Evolutionary conservation across 2,113 vertebrate genomes (phyloP), one percentile per base, ranked within the genome.

Genomic region (Scomber japonicus): DNA sequence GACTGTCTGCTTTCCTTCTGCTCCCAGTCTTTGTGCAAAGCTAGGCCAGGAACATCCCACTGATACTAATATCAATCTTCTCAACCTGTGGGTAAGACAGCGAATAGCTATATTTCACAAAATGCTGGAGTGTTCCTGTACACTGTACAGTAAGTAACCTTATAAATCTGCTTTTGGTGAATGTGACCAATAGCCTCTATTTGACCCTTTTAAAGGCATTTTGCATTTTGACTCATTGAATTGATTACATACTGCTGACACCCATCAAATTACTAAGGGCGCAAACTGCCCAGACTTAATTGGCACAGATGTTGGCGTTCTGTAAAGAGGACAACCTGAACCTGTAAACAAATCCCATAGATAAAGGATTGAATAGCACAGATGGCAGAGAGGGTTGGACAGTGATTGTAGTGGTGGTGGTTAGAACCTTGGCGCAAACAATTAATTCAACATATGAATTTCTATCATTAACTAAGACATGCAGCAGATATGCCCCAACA

Each of bases 291-390:
- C 31, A 59, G 45, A 71, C 14, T 60, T 69, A 40, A 53, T 50
- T 73, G 49, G 69, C 45, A 45, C 27, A 70, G 50, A 60, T 74
- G 60, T 72, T 77, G 24, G 49, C 72, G 75, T 59, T 62, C 62
- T 67, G 49, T 45, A 56, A 56, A 57, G 46, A 72, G 67, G n/a
- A 75, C 19, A 73, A 59, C 2, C 46, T 82, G 46, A 75, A 71
- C 54, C 40, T 69, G 59, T 57, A 31, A 45, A 80, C 48, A 76
- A 45, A 78, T 44, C 21, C 19, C 77, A 19, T 72, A 67, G 75
- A 60, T 46, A 67, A 45, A 71, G 2, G 73, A 65, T 27, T 74
- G 12, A 53, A 54, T 44, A 15, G 2, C 11, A n/a, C 11, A 57
- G 14, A 55, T 64, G n/a, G 10, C 12, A 55, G 24, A 27, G 7